Evolutionary conservation across 2,797 vertebrate genomes (phyloP).

Genomic region (Catamblyrhynchus diadema): DNA sequence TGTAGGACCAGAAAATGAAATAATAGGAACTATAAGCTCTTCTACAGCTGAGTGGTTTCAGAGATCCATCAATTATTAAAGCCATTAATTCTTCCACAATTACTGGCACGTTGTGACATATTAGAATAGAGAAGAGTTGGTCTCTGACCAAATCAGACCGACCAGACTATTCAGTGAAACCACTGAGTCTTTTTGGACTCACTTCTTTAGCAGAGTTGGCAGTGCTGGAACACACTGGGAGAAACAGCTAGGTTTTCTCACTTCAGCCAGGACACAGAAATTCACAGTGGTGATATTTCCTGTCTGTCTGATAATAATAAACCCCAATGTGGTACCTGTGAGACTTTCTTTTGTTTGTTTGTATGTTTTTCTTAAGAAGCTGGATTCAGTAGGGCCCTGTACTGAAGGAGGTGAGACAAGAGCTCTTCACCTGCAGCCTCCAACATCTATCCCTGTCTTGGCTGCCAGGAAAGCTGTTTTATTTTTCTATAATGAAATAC

Average conservation of each 20-base stretch:
- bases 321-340: neutral
- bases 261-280: neutral
- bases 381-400: neutral
- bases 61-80: constrained; percentile 44
- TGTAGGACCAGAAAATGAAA: constrained; percentile 22
- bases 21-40: constrained; percentile 14
- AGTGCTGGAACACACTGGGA: neutral
- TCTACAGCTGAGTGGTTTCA: constrained; percentile 22
- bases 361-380: neutral
- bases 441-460: neutral
- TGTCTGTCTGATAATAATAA: neutral
- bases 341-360: neutral
- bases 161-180: neutral
- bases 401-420: neutral
- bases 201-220: neutral
- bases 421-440: neutral
- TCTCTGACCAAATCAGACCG: neutral
- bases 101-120: neutral
- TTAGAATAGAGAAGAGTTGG: neutral
- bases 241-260: neutral
- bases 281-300: neutral
- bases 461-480: neutral
- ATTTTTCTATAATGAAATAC: neutral
- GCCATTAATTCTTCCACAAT: constrained; percentile 33
- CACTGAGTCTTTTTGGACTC: neutral